Evolutionary conservation across 2,113 vertebrate species (phyloP).

Genomic region (Sterna hirundo): DNA sequence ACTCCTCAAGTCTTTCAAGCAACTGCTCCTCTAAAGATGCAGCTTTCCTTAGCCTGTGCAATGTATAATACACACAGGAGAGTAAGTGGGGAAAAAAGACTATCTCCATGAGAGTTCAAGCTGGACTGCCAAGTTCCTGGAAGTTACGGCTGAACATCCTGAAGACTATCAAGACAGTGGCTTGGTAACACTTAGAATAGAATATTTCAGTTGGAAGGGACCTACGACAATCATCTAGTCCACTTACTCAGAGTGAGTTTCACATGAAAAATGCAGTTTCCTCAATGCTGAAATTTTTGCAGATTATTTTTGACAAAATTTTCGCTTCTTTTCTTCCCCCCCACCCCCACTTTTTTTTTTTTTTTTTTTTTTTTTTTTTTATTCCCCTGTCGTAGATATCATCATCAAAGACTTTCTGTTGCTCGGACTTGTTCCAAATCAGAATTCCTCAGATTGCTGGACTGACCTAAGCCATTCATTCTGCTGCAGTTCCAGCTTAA

Average conservation of each 20-base stretch:
- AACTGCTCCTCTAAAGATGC: neutral
- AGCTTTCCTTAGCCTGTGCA: neutral
- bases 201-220: neutral
- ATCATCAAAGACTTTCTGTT: neutral
- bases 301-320: neutral
- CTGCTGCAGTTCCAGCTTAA: neutral
- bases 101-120: neutral
- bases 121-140: neutral
- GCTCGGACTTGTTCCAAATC: neutral
- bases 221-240: neutral
- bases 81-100: neutral
- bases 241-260: neutral
- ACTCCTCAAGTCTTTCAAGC: neutral
- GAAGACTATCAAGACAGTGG: neutral
- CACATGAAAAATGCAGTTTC: neutral
- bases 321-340: neutral
- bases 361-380: too few species aligned
- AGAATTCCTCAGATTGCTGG: neutral
- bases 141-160: neutral
- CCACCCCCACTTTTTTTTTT: too few species aligned
- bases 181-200: neutral
- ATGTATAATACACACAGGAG: neutral
- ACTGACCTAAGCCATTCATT: neutral
- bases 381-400: neutral
- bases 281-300: neutral